Evolutionary conservation across 2,113 vertebrate species (phyloP), one percentile per base, ranked within the genome.

Genomic region (Sapayoa aenigma): DNA sequence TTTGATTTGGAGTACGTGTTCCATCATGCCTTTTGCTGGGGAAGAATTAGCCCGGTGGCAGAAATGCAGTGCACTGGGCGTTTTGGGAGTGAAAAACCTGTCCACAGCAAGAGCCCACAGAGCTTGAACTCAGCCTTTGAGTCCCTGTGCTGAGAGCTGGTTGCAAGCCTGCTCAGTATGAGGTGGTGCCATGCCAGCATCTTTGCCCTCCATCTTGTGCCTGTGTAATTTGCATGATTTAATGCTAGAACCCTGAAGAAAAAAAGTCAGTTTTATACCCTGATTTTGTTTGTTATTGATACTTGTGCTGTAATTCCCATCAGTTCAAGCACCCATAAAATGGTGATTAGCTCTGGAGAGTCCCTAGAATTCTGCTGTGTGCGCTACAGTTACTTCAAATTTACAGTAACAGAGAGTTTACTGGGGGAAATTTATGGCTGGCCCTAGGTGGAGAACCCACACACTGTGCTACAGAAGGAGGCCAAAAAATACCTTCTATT

Each of bases 1-100:
- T 95, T 95, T 91, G 87, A 94, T 93, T 89, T 60, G 85, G 59
- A 93, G 56, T 88, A 59, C 93, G 96, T 92, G 93, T 96, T 95
- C 72, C 47, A 67, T 97, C 96, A 77, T 92, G 94, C 72, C 79
- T 95, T 91, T 71, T 90, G n/a, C 44, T 65, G 55, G 50, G 60
- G 60, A 92, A 77, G 82, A 93, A 93, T 94, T 88, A 90, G 79
- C 90, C 91, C 1, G 0, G 33, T 95, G 82, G 92, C 92, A 90
- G 82, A 90, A 94, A 71, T 31, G 46, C n/a, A 25, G 62, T 66
- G 39, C 58, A 28, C 24, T 1, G 11, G 31, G 65, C 0, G 0
- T 87, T 96, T 65, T 0, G 2, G 55, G 72, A 93, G 68, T 0
- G 3, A 52, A 68, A 78, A 94, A 80, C 58, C 55, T 88, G 68